Percentiles rank a stretch among this genome's conserved stretches.
phyloP scores from a whole-genome alignment of 2,113 vertebrate species.

The human (Homo sapiens) region GRCh38 chr1:85933501-85934000 shows the following conservation, averaged over 20 bases:
- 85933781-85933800: background rate
- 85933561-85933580: background rate
- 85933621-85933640: background rate
- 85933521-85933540: background rate
- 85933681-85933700: background rate
- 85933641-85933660: background rate
- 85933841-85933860: slow-evolving; percentile 28
- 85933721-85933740: background rate
- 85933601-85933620: background rate
- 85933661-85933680: no score
- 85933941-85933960: background rate
- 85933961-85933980: background rate
- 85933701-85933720: background rate
- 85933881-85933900: background rate
- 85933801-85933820: background rate
- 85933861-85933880: background rate
- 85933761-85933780: background rate
- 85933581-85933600: background rate
- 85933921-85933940: background rate
- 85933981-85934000: background rate
- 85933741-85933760: background rate
- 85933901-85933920: background rate
- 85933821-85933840: background rate
- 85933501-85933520: background rate
- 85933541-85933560: background rate